Evolutionary conservation across 1,140 invertebrate species (phyloP), one percentile per base, ranked within the genome.

Genomic region (Temnothorax nylanderi): DNA sequence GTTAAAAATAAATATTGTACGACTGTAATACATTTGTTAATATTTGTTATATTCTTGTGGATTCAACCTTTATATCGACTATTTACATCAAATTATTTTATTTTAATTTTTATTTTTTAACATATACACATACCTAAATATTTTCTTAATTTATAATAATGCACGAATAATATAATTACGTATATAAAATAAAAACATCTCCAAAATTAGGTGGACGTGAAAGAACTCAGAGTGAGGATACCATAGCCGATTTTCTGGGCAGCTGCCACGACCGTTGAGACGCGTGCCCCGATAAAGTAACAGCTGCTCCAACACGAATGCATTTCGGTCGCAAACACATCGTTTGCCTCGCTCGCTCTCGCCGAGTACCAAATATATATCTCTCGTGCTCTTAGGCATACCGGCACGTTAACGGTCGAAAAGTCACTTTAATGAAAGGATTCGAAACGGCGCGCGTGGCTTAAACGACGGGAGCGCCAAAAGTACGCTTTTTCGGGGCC

Each of bases 191-290:
- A 49, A 78, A 44, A 76, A 76, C 8, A 10, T 1, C 11, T 18
- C 5, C 44, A 32, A 32, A 34, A 32, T 69, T 64, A 60, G 10
- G 49, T 47, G 1, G 34, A 13, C 11, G 37, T 3, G 41, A 67
- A 67, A 90, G 93, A 93, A 93, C 92, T 94, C 69, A 76, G 44
- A 85, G 47, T 18, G 90, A 93, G 71, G 77, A 34, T 88, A 92
- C 82, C 60, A 72, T 92, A 91, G 90, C 85, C 80, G 90, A 93
- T 94, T 94, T 94, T 92, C 77, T 90, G 91, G 90, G 89, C 95
- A 95, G 94, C 94, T 95, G 95, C 92, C 65, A 88, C 93, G 93
- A 95, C 95, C 94, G 95, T 95, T 95, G 94, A 90, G 92, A 92
- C 93, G 93, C 93, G 94, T 94, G 94, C 92, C 93, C 91, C 90